Evolutionary conservation across 2,797 vertebrate genomes (phyloP).

Genomic region (Clamator glandarius): DNA sequence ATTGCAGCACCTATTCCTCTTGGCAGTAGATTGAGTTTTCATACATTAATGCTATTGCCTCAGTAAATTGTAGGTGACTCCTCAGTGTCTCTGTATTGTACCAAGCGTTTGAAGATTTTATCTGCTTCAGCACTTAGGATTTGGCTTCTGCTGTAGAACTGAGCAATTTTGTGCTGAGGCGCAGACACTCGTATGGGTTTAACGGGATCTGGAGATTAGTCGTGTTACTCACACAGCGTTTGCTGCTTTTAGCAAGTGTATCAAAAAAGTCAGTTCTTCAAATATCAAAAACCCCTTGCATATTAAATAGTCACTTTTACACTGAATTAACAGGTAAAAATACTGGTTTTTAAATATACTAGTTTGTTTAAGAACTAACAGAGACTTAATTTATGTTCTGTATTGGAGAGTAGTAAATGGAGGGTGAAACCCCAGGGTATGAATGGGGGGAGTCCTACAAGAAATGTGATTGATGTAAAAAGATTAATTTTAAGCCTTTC

Average conservation of each 20-base stretch:
- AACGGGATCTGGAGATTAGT: neutral
- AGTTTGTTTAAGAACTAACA: neutral
- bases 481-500: neutral
- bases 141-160: constrained; percentile 12
- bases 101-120: constrained; percentile 66
- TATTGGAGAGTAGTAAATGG: neutral
- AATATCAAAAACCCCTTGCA: neutral
- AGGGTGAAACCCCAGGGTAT: neutral
- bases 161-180: neutral
- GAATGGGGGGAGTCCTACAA: neutral
- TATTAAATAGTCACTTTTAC: neutral
- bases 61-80: neutral
- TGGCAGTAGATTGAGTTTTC: neutral
- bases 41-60: neutral
- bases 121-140: neutral
- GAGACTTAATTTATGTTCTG: neutral
- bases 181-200: neutral
- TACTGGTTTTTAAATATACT: neutral
- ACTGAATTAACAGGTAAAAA: neutral
- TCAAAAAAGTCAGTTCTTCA: neutral
- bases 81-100: neutral
- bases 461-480: neutral
- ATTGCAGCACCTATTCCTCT: neutral
- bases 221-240: neutral
- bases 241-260: neutral